A percentile compares a stretch with the other conserved stretches of the same genome.
Conservation (phyloP, 35 echinoderm and acorn worm species). For the Heliocidaris erythrogramma region DNA sequence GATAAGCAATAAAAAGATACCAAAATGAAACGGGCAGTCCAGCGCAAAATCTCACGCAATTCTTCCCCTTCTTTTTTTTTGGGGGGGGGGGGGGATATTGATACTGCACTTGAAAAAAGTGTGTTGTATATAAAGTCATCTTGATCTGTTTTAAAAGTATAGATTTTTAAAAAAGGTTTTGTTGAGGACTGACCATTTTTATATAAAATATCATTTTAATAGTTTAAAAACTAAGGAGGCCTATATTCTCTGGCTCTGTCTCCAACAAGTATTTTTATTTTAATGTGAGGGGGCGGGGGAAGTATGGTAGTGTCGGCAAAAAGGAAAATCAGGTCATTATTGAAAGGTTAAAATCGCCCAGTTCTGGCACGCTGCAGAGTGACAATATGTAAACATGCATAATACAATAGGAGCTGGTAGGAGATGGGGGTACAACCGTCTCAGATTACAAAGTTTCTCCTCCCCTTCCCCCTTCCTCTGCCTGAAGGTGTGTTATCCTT, state of each 20-base stretch:
- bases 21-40: too few species aligned
- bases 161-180: background rate
- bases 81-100: too few species aligned
- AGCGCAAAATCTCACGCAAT: too few species aligned
- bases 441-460: background rate
- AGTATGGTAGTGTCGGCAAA: background rate
- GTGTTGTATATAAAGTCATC: too few species aligned
- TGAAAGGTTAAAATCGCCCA: constrained; percentile 11
- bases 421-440: background rate
- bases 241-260: background rate
- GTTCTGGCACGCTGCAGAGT: background rate
- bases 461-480: constrained; percentile 13
- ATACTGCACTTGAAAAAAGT: too few species aligned
- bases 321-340: constrained; percentile 5
- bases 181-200: background rate
- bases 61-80: too few species aligned
- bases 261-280: background rate
- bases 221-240: background rate
- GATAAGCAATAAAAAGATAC: too few species aligned
- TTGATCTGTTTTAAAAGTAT: too few species aligned
- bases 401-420: background rate
- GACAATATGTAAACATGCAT: background rate
- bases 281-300: background rate
- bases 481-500: constrained; percentile 1
- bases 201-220: background rate